Evolutionary conservation across 2,113 vertebrate genomes (phyloP).

Genomic region (Phaethon lepturus): DNA sequence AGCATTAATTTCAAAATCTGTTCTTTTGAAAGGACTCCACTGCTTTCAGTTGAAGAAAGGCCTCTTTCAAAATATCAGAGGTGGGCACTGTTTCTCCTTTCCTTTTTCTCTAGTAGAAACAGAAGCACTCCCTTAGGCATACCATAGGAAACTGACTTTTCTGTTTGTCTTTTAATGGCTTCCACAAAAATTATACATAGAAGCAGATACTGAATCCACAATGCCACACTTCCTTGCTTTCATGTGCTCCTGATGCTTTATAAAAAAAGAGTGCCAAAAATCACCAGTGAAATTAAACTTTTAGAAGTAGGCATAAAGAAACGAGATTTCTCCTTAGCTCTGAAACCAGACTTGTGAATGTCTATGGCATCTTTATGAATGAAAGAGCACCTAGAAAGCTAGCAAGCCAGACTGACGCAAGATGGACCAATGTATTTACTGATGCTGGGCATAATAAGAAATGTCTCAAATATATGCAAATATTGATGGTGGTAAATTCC

Average conservation of each 20-base stretch:
- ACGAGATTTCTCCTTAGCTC: neutral
- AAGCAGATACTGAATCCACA: neutral
- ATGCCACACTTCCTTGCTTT: neutral
- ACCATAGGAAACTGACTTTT: neutral
- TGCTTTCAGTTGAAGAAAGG: neutral
- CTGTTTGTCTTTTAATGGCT: neutral
- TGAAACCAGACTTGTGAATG: neutral
- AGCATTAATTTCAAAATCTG: neutral
- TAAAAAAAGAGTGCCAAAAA: neutral
- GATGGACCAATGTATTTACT: neutral
- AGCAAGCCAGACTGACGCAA: neutral
- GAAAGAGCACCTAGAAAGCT: neutral
- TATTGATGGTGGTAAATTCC: neutral
- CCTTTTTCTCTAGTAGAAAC: neutral
- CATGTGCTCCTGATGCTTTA: neutral
- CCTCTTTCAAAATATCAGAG: neutral
- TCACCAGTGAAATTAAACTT: neutral
- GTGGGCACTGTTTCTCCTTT: neutral
- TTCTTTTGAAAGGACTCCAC: neutral
- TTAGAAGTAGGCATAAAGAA: neutral
- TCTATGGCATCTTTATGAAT: neutral
- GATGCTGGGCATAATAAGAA: neutral
- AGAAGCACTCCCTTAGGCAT: neutral
- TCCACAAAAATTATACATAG: neutral
- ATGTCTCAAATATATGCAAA: neutral